Evolutionary conservation across 2,888 invertebrate species (phyloP), one percentile per base, ranked within the genome.

Genomic region (Proisotoma minuta): DNA sequence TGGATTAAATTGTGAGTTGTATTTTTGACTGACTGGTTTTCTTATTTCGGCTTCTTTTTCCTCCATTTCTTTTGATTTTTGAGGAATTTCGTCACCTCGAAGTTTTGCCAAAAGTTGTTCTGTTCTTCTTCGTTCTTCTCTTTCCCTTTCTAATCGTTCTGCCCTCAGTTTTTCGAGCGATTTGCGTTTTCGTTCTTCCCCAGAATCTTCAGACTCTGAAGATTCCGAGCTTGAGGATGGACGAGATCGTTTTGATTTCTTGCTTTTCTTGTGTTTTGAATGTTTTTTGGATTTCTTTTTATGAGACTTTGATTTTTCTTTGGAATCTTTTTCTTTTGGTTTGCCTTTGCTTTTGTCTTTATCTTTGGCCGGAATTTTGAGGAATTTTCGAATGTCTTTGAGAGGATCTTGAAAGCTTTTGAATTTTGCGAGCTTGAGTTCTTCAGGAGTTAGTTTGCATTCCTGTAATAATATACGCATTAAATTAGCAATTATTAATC

Each of bases 1-100:
- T 20, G 98, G 98, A 81, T 96, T 97, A 78, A 94, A 98, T 78
- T 97, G 96, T 2, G 94, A 94, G 80, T 95, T 95, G 77, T 98
- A 98, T 79, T 89, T 90, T 75, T 89, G 88, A 70, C 84, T 82
- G 26, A 64, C 59, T 40, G 49, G 27, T n/a, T 60, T 20, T 54
- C 29, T 58, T 2, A 27, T n/a, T 57, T 34, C 23, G 39, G 20
- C 18, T 43, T 22, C 49, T n/a, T 29, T 57, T 43, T 22, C 57
- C 27, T 53, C 66, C 60, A 15, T 5, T 23, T 5, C 39, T 43
- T 8, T 20, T 2, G 4, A 28, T 26, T 52, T 59, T 48, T 68
- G 62, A n/a, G 73, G 67, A 51, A 75, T 62, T 3, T 77, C 70
- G 54, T 82, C 81, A n/a, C 84, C 84, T 71, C 83, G 81, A 1